Percentiles rank a stretch among this genome's conserved stretches.
Evolutionary conservation across 2,113 vertebrate genomes (phyloP).

Genomic region (Dermatemys mawii): DNA sequence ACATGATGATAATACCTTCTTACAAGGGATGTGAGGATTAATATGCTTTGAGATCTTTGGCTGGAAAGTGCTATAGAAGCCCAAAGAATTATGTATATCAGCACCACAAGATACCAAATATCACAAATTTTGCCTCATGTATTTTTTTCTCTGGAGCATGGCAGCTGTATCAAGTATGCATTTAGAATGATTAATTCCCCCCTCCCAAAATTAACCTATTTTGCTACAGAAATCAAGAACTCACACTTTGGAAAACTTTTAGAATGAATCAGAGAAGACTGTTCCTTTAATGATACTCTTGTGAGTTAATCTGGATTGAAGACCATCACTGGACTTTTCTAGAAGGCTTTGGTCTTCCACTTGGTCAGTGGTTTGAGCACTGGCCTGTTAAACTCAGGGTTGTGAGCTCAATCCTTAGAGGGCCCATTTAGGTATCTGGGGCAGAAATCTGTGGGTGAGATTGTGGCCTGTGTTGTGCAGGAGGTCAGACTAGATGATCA

Average conservation of each 20-base stretch:
- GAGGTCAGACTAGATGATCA: too few species aligned
- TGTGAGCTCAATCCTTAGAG: too few species aligned
- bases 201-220: not conserved
- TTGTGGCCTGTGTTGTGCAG: too few species aligned
- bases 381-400: too few species aligned
- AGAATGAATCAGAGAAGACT: not conserved
- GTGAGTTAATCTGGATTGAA: not conserved
- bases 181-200: not conserved
- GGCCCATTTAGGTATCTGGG: too few species aligned
- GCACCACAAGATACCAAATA: not conserved
- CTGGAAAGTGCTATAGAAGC: not conserved
- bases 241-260: not conserved
- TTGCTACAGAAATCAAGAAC: not conserved
- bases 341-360: rapidly evolving
- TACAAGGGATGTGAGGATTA: not conserved
- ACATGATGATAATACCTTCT: not conserved
- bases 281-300: not conserved
- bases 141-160: not conserved
- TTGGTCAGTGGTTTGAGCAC: too few species aligned
- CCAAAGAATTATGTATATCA: not conserved
- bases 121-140: not conserved
- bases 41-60: not conserved
- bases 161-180: not conserved
- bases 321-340: not conserved
- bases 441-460: too few species aligned